Conservation (phyloP, 2,888 invertebrate species). For the Volucella inflata region DNA sequence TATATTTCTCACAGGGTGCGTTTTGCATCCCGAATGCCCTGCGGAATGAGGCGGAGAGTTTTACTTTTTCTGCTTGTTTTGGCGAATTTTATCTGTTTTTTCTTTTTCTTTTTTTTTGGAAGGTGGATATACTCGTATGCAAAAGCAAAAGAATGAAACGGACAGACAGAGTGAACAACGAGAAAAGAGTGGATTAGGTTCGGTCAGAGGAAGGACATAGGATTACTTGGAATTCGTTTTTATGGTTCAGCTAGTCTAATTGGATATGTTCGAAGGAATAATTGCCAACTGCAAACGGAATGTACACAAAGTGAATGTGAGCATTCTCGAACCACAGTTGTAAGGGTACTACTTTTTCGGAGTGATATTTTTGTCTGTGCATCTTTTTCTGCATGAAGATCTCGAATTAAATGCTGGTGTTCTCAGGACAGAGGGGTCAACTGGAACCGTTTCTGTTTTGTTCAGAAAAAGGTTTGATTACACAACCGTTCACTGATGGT, state of each 20-base stretch:
- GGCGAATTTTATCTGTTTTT: background rate
- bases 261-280: slow-evolving; percentile 72
- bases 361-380: background rate
- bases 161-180: slow-evolving; percentile 27
- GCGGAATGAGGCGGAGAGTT: slow-evolving; percentile 28
- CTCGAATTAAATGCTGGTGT: too few species aligned
- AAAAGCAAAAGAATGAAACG: background rate
- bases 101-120: slow-evolving; percentile 26
- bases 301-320: slow-evolving; percentile 49
- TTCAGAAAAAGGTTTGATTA: too few species aligned
- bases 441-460: background rate
- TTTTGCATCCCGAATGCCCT: slow-evolving; percentile 65
- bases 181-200: slow-evolving; percentile 15
- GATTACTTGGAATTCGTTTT: slow-evolving; percentile 73
- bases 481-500: too few species aligned
- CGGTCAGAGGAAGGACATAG: background rate
- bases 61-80: slow-evolving; percentile 30
- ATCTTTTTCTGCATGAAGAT: background rate
- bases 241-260: slow-evolving; percentile 74
- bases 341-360: slow-evolving; percentile 12
- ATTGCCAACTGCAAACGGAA: slow-evolving; percentile 58
- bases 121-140: background rate
- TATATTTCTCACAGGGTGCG: slow-evolving; percentile 64
- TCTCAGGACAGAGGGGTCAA: background rate
- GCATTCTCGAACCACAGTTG: slow-evolving; percentile 5